phyloP scores from a whole-genome alignment of 2,113 vertebrate species.

The Odobenus rosmarus region DNA sequence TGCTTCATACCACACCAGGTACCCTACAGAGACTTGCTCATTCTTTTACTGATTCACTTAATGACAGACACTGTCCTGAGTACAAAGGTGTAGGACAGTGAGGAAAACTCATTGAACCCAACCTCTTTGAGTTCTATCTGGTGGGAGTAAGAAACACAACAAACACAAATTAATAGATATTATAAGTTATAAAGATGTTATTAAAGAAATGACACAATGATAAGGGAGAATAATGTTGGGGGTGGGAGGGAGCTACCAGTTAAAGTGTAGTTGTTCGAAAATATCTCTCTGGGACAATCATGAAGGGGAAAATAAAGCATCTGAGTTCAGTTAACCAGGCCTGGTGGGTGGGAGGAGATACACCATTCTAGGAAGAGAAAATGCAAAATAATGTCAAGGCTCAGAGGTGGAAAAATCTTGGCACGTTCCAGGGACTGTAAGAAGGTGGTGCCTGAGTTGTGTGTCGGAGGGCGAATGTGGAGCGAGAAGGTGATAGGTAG shows the following conservation, averaged over 20 bases:
- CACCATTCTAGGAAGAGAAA: background rate
- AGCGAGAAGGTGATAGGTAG: background rate
- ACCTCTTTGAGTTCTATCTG: background rate
- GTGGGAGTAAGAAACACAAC: background rate
- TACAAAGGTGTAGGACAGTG: background rate
- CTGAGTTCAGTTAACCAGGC: background rate
- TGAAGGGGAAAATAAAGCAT: background rate
- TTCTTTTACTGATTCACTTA: background rate
- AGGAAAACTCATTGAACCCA: background rate
- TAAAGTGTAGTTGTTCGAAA: background rate
- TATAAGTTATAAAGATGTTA: background rate
- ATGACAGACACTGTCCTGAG: background rate
- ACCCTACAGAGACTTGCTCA: background rate
- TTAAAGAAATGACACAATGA: background rate
- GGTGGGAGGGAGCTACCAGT: background rate
- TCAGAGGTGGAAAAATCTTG: background rate
- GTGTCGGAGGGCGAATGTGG: no score
- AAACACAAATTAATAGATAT: background rate
- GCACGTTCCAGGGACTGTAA: background rate
- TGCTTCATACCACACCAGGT: fast-evolving
- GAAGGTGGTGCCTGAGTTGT: background rate
- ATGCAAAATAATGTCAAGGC: background rate
- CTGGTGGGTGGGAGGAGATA: background rate
- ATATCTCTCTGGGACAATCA: background rate
- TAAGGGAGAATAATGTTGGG: background rate